These are phyloP conservation scores for Macquaria ambigua DNA, from an alignment of 2,113 vertebrate species.

Conservation along the genomic window DNA sequence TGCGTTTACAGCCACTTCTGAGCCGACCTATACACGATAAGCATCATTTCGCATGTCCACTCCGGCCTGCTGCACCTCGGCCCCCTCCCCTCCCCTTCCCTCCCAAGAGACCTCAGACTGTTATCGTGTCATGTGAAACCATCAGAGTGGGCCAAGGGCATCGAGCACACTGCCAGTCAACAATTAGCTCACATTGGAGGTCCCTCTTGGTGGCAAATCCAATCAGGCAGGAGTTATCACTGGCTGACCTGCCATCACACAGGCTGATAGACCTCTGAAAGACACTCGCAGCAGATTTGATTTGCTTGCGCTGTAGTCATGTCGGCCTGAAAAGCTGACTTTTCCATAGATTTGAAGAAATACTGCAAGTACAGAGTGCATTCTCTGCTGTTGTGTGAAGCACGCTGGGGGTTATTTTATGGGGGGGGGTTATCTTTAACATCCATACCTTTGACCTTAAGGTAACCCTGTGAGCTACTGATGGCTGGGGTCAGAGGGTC, in stretches of 20 bases:
- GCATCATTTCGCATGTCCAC: constrained; percentile 51
- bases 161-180: constrained; percentile 68
- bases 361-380: neutral
- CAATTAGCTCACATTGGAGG: constrained; percentile 78
- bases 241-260: constrained; percentile 53
- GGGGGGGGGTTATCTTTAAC: neutral
- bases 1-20: neutral
- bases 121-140: constrained; percentile 79
- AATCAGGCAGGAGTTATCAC: constrained; percentile 71
- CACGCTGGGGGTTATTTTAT: neutral
- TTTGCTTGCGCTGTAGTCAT: constrained; percentile 5
- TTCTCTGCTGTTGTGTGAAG: neutral
- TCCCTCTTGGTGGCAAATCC: constrained; percentile 73
- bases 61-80: neutral
- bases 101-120: constrained; percentile 50
- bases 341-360: constrained; percentile 25
- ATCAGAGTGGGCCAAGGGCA: constrained; percentile 67
- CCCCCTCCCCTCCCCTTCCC: neutral
- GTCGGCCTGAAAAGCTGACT: constrained; percentile 17
- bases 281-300: constrained; percentile 34
- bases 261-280: constrained; percentile 32
- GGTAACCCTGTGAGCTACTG: constrained; percentile 3
- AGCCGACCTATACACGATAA: constrained; percentile 14
- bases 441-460: neutral
- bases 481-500: constrained; percentile 66